Evolutionary conservation across 2,113 vertebrate species (phyloP).

Genomic region (Daubentonia madagascariensis): DNA sequence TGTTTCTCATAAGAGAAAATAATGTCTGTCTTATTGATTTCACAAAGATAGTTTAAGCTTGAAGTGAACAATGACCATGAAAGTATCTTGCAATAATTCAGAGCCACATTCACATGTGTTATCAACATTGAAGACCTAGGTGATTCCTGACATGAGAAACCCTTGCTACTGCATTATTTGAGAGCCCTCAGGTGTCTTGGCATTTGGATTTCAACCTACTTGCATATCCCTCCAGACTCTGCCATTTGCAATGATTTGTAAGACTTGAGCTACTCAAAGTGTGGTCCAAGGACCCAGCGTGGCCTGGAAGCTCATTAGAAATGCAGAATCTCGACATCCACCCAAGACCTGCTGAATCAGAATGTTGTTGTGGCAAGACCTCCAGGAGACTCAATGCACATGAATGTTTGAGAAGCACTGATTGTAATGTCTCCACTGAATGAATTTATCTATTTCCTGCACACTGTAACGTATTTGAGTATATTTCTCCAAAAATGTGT

Average conservation of each 20-base stretch:
- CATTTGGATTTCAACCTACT: too few relatives aligned
- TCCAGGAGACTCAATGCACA: too few relatives aligned
- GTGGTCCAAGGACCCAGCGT: fast-evolving
- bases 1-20: background rate
- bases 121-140: too few relatives aligned
- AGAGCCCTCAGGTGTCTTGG: background rate
- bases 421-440: too few relatives aligned
- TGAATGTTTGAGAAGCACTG: background rate
- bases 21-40: background rate
- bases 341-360: background rate
- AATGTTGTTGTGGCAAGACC: fast-evolving
- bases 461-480: fast-evolving
- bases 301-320: fast-evolving
- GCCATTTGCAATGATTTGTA: background rate
- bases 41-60: background rate
- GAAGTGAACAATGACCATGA: background rate
- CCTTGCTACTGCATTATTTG: fast-evolving
- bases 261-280: background rate
- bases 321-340: fast-evolving
- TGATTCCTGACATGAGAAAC: too few relatives aligned
- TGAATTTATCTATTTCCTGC: too few relatives aligned
- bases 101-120: fast-evolving
- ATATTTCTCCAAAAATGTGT: background rate
- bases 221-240: fast-evolving
- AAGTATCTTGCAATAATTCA: fast-evolving